phyloP scores from a whole-genome alignment of 35 echinoderm and acorn worm genomes.

The Acanthaster planci region DNA sequence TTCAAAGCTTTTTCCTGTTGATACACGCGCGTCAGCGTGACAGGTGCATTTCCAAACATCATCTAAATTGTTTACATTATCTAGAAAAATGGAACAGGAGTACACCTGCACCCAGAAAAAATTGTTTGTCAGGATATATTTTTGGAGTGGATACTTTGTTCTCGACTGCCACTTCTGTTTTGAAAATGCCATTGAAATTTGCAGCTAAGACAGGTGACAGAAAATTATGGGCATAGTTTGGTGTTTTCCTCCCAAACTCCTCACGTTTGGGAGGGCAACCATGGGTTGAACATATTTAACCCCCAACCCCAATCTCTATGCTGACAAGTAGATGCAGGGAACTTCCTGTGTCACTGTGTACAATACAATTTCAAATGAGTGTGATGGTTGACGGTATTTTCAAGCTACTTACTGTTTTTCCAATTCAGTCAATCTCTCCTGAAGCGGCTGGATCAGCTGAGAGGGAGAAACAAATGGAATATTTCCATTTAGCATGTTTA shows the following conservation, averaged over 20 bases:
- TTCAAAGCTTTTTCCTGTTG: too few relatives aligned
- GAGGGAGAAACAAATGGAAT: constrained; percentile 27
- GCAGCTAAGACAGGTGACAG: too few relatives aligned
- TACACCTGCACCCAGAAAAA: too few relatives aligned
- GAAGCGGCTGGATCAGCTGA: constrained; percentile 67
- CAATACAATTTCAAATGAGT: background rate
- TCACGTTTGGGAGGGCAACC: background rate
- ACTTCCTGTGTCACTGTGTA: background rate
- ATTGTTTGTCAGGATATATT: too few relatives aligned
- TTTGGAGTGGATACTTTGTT: too few relatives aligned
- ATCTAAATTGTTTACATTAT: too few relatives aligned
- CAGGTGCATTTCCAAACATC: too few relatives aligned
- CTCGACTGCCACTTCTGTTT: too few relatives aligned
- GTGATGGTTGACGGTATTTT: background rate
- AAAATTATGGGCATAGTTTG: background rate
- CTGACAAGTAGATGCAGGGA: background rate
- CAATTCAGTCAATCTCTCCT: constrained; percentile 62
- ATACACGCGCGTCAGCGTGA: too few relatives aligned
- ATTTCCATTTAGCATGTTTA: background rate
- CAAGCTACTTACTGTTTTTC: constrained; percentile 81
- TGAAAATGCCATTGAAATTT: too few relatives aligned
- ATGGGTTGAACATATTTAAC: background rate
- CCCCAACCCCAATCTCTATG: background rate
- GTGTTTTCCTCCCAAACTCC: background rate
- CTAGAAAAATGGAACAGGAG: too few relatives aligned